These are phyloP conservation scores for Notothenia coriiceps DNA, from an alignment of 2,113 vertebrate genomes.

Conservation along the genomic window DNA sequence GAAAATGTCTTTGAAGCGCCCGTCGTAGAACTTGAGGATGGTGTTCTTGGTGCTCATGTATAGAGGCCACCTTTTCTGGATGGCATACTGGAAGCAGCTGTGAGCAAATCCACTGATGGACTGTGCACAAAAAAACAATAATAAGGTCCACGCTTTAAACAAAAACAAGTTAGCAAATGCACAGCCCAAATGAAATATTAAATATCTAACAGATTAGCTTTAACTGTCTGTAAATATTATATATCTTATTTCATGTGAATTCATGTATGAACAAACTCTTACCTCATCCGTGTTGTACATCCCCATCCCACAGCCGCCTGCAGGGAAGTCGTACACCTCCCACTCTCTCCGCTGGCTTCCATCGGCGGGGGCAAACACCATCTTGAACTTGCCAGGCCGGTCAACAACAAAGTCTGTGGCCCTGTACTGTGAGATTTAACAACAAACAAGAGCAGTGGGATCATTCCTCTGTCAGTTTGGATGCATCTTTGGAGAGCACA, in stretches of 20 bases:
- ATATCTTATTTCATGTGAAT: neutral
- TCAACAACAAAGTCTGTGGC: conserved; percentile 92
- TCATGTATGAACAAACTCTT: conserved; percentile 4
- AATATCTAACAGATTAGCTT: too few species aligned
- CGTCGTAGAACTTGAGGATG: conserved; percentile 94
- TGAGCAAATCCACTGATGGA: conserved; percentile 96
- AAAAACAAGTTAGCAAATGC: too few species aligned
- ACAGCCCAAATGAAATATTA: too few species aligned
- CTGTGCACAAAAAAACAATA: conserved; percentile 69
- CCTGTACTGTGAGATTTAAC: conserved; percentile 87
- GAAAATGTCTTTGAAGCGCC: conserved; percentile 97
- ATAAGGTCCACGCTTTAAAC: neutral
- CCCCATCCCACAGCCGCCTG: conserved; percentile 94
- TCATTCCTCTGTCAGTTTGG: neutral
- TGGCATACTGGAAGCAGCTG: conserved; percentile 97
- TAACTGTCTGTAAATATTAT: neutral
- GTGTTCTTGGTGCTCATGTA: conserved; percentile 97
- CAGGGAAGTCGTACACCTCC: conserved; percentile 92
- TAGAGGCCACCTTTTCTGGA: conserved; percentile 93
- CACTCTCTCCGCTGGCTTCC: conserved; percentile 88
- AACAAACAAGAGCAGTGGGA: neutral
- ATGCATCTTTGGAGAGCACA: neutral
- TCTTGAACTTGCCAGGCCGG: conserved; percentile 90
- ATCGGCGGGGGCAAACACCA: conserved; percentile 89
- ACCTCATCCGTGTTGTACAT: conserved; percentile 99